Evolutionary conservation across 92 coral and sea anemone species (phyloP).

Genomic region (Zoanthus sansibaricus): DNA sequence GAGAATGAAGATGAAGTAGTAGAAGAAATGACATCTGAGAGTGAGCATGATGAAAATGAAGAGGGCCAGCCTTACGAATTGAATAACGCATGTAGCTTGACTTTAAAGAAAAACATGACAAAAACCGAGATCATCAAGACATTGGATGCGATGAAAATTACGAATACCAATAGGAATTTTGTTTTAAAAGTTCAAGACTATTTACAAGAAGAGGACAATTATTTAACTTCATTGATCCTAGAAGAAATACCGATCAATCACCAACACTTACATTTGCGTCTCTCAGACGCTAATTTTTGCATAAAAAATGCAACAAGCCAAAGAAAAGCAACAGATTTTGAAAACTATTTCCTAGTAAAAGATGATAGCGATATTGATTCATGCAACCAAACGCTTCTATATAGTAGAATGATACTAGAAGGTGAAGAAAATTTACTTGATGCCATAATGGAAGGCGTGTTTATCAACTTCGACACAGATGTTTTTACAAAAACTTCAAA

Average conservation of each 20-base stretch:
- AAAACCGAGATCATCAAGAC: neutral
- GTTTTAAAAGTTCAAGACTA: neutral
- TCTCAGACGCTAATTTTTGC: neutral
- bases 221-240: neutral
- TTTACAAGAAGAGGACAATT: neutral
- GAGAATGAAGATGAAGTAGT: neutral
- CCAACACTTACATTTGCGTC: neutral
- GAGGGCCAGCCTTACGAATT: neutral
- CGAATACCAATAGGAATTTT: neutral
- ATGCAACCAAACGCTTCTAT: neutral
- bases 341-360: neutral
- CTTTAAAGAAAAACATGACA: neutral
- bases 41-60: too few species aligned
- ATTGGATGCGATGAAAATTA: neutral
- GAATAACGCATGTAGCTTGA: neutral
- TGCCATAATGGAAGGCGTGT: neutral
- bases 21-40: neutral
- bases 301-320: neutral
- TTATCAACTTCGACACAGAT: too few species aligned
- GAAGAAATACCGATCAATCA: neutral
- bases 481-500: too few species aligned
- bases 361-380: neutral
- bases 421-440: neutral
- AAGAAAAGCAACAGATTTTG: neutral
- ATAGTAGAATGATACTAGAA: neutral